These are phyloP conservation scores for Micropoecilia bifurca DNA, from an alignment of 2,797 vertebrate species.

Conservation along the genomic window DNA sequence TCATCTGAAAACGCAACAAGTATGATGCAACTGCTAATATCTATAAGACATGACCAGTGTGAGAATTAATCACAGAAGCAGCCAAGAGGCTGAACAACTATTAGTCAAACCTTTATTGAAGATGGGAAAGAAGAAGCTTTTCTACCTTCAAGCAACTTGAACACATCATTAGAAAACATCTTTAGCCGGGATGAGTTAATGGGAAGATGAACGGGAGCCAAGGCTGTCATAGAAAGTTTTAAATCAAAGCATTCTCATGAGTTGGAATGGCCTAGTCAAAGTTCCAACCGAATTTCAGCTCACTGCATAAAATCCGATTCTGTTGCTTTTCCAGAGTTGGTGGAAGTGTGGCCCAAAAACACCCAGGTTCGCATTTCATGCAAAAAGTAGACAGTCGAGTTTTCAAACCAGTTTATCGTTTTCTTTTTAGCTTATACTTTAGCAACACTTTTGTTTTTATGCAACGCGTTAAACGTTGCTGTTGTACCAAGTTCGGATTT, in stretches of 20 bases:
- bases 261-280: slow-evolving; percentile 1
- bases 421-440: background rate
- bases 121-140: background rate
- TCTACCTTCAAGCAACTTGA: background rate
- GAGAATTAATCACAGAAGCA: background rate
- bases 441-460: background rate
- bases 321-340: too few species aligned
- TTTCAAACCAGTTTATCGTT: background rate
- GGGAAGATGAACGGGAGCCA: background rate
- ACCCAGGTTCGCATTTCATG: background rate
- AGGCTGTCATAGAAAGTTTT: background rate
- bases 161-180: background rate
- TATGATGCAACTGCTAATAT: background rate
- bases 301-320: background rate
- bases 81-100: background rate
- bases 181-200: background rate
- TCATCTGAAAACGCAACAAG: background rate
- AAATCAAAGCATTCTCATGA: background rate
- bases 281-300: background rate
- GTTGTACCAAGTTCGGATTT: background rate
- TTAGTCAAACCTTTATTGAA: background rate
- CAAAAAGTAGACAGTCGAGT: background rate
- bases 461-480: background rate
- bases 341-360: background rate
- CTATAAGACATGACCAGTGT: background rate